Conservation (phyloP, 2,797 vertebrate genomes). For the Rhynchonycteris naso region DNA sequence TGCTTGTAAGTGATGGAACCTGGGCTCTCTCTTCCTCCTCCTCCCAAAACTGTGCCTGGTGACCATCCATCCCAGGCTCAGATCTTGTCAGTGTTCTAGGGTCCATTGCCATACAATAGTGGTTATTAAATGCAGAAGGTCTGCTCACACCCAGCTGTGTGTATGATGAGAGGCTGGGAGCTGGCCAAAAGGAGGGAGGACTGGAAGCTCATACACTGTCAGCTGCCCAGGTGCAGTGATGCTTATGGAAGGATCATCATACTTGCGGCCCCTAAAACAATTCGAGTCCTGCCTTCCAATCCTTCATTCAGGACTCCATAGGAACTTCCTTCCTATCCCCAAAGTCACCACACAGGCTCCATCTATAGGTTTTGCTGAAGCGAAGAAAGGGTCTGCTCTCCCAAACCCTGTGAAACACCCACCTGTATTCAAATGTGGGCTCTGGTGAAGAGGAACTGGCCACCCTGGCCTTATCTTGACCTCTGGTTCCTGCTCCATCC, state of each 20-base stretch:
- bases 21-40: not conserved
- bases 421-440: not conserved
- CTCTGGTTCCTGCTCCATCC: not conserved
- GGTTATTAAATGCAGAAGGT: not conserved
- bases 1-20: not conserved
- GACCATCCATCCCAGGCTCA: not conserved
- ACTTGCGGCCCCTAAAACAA: not conserved
- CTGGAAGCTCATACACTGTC: not conserved
- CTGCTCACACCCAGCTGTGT: not conserved
- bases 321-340: not conserved
- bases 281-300: not conserved
- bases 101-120: not conserved
- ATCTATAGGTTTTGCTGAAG: not conserved
- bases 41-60: not conserved
- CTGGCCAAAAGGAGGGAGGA: not conserved
- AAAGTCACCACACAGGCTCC: not conserved
- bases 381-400: not conserved
- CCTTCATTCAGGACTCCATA: not conserved
- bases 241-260: not conserved
- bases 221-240: not conserved
- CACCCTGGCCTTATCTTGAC: conserved; percentile 5
- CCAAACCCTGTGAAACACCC: not conserved
- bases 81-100: not conserved
- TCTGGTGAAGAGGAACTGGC: conserved; percentile 22
- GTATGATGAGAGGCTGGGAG: not conserved